These are phyloP conservation scores for Drosophila asahinai DNA, from an alignment of 1,140 invertebrate genomes.

Conservation along the genomic window DNA sequence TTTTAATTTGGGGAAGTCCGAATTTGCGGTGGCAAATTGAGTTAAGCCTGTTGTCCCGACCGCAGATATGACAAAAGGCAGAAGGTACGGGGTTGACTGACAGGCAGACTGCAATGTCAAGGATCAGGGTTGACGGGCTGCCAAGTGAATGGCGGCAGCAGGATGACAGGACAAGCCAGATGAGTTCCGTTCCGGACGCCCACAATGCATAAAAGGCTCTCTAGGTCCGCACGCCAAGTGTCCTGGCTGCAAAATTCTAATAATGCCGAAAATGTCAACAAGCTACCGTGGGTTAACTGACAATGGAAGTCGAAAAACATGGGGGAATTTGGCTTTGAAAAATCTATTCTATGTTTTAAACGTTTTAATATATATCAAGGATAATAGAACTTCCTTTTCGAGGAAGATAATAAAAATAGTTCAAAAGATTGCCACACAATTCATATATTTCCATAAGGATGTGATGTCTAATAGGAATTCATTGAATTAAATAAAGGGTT, in stretches of 20 bases:
- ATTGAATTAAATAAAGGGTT: no score
- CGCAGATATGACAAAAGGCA: conserved; percentile 34
- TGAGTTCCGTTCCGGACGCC: conserved; percentile 25
- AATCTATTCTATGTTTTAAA: not conserved
- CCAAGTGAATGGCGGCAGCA: conserved; percentile 28
- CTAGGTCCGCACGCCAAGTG: conserved; percentile 16
- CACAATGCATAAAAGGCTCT: conserved; percentile 50
- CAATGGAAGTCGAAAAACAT: not conserved
- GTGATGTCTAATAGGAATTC: no score
- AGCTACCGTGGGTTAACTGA: conserved; percentile 7
- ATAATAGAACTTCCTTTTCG: no score
- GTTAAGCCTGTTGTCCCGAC: conserved; percentile 48
- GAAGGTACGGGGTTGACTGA: conserved; percentile 20
- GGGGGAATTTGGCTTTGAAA: not conserved
- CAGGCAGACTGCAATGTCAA: conserved; percentile 46
- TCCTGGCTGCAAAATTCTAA: conserved; percentile 54
- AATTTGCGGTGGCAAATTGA: conserved; percentile 56
- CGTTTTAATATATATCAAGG: no score
- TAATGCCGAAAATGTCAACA: conserved; percentile 65
- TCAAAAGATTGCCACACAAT: no score
- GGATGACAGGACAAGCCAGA: conserved; percentile 29
- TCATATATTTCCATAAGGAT: no score
- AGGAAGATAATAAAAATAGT: no score
- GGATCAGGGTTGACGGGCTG: conserved; percentile 43
- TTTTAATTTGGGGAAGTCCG: conserved; percentile 55